Conservation (phyloP, 2,797 vertebrate genomes). For the Malacoctenus gilli region DNA sequence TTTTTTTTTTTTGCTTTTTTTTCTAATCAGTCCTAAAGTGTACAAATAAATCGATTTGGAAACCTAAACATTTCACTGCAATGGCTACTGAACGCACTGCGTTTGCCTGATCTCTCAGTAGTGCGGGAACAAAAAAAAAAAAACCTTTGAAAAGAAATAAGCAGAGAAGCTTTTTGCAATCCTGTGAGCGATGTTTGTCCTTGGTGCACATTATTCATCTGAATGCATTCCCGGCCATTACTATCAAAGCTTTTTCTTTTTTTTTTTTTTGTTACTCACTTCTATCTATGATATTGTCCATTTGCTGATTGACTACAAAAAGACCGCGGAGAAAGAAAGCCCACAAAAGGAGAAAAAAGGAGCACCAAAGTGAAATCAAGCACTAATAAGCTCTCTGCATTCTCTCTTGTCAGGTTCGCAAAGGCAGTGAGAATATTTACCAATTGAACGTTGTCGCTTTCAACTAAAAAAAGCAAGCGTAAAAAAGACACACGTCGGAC, state of each 20-base stretch:
- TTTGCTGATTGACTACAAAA: background rate
- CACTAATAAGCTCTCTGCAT: background rate
- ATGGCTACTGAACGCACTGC: no score
- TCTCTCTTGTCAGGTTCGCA: no score
- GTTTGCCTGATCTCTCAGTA: background rate
- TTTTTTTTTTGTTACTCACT: background rate
- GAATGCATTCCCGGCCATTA: background rate
- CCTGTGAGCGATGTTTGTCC: no score
- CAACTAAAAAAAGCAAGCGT: no score
- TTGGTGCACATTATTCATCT: background rate
- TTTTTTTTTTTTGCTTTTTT: no score
- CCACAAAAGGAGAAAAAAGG: no score
- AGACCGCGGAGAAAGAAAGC: conserved; percentile 1
- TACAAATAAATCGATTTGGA: conserved; percentile 3
- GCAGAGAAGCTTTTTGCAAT: no score
- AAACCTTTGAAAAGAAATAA: background rate
- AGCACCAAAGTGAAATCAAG: background rate
- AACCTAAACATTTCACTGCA: background rate
- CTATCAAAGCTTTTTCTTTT: background rate
- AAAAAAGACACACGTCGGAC: no score
- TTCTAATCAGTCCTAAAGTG: conserved; percentile 5
- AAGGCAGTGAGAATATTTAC: no score
- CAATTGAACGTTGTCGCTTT: no score
- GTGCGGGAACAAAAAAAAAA: conserved; percentile 8
- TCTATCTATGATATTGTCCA: background rate